Evolutionary conservation across 2,888 invertebrate species (phyloP).

Genomic region (Mythimna vitellina): DNA sequence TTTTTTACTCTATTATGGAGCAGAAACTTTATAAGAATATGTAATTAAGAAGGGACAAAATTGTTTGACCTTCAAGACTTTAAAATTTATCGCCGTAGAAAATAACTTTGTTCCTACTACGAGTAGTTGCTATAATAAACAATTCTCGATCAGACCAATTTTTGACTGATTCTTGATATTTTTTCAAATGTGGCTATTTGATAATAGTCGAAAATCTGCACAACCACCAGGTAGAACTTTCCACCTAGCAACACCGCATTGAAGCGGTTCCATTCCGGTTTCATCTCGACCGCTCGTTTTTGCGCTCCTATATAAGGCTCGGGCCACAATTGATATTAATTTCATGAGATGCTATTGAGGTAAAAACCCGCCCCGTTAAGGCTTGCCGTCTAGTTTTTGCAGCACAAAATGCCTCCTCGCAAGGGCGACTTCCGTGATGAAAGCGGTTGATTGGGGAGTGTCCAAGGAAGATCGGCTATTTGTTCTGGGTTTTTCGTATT

Average conservation of each 20-base stretch:
- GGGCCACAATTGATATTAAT: conserved; percentile 84
- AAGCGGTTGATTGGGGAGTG: conserved; percentile 57
- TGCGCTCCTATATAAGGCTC: conserved; percentile 70
- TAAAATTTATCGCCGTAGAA: no score
- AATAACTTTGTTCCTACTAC: no score
- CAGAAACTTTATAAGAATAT: no score
- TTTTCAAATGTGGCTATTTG: not conserved
- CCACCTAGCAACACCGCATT: conserved; percentile 36
- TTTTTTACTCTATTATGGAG: no score
- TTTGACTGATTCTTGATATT: no score
- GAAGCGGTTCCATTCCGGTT: conserved; percentile 52
- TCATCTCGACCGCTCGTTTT: conserved; percentile 57
- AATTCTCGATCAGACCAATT: not conserved
- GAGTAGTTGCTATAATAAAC: not conserved
- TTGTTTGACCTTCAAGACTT: no score
- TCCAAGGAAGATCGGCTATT: conserved; percentile 41
- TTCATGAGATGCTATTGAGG: conserved; percentile 79
- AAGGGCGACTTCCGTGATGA: conserved; percentile 50
- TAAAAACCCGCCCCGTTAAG: conserved; percentile 70
- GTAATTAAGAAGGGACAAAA: no score
- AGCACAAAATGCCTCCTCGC: conserved; percentile 39
- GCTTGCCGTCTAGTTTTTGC: conserved; percentile 53
- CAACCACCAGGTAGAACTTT: not conserved
- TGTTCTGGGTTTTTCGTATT: conserved; percentile 38
- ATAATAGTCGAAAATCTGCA: conserved; percentile 1